Percentiles rank a stretch among this genome's conserved stretches.
Conservation (phyloP, 2,113 vertebrate species). For the Notarius quadriscutis region DNA sequence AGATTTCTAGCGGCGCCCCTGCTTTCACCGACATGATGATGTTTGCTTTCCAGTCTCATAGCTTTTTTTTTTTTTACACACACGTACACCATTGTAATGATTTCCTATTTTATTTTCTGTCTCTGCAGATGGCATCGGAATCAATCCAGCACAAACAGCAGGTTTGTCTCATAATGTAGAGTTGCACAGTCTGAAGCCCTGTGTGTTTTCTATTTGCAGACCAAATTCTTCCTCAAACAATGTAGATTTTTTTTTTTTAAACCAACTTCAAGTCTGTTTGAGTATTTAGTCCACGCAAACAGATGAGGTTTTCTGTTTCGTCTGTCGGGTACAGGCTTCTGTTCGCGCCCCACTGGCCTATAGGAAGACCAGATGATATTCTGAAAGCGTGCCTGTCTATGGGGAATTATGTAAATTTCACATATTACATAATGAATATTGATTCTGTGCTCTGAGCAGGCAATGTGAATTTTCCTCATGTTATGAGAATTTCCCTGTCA, state of each 20-base stretch:
- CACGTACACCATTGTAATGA: not conserved
- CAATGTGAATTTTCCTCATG: not conserved
- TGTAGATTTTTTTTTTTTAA: not conserved
- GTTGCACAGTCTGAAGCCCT: conserved; percentile 14
- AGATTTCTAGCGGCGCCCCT: too few species aligned
- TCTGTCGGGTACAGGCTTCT: conserved; percentile 14
- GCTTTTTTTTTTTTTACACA: not conserved
- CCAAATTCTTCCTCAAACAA: not conserved
- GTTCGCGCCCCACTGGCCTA: conserved; percentile 4
- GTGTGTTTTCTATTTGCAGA: conserved; percentile 1
- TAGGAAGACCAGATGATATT: conserved; percentile 38
- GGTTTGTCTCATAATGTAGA: conserved; percentile 56
- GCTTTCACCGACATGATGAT: conserved; percentile 34
- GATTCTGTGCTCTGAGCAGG: conserved; percentile 29
- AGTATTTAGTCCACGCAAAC: conserved; percentile 22
- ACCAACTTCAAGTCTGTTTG: conserved; percentile 1
- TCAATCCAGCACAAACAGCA: conserved; percentile 78
- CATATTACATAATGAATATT: conserved; percentile 54
- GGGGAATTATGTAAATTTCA: conserved; percentile 45
- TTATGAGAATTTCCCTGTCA: conserved; percentile 20
- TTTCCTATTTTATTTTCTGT: conserved; percentile 25
- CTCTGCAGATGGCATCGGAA: conserved; percentile 75
- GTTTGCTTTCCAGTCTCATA: conserved; percentile 35
- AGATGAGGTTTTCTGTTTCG: conserved; percentile 13
- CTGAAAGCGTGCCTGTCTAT: conserved; percentile 4